Base-by-base conservation (phyloP, 2,888 invertebrate genomes). In the Tetranychus truncatus region DNA sequence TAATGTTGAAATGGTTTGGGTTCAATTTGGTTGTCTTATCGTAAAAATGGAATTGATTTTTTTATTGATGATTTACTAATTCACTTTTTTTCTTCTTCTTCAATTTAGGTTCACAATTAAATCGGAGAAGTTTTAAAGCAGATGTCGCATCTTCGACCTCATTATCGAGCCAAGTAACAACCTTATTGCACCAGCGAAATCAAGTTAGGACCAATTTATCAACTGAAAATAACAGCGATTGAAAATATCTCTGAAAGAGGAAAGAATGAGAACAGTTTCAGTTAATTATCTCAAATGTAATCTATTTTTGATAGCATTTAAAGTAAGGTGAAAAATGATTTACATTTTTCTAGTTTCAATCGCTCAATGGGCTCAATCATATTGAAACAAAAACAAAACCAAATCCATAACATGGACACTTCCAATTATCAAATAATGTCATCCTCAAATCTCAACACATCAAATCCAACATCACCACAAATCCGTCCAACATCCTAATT, bases 131-230 rank as follows among this genome's bases (percentile, higher is more conserved):
- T 6, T 3, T 3, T 55, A 55, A 55, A 55, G 3, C 55, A 15
- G 7, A 55, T 55, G 55, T 55, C 55, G 7, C 55, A 15, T 7
- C 55, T 9, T 55, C 15, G 55, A 6, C 15, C 55, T 55, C 55
- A 55, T 55, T 55, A 55, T 55, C 55, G 15, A 15, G 11, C 15
- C 55, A 55, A 55, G 55, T 55, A 55, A 15, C 55, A 55, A 15
- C 55, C 9, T 55, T 15, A 55, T 15, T 55, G 55, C 11, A 15
- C 6, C 55, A 55, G 7, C 55, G 55, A 55, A 55, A 55, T 55
- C 55, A 55, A 55, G 55, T 55, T 55, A 55, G 55, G 55, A 55
- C 55, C 55, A 55, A 55, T 55, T 55, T 55, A 55, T 55, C 55
- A 15, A 15, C 15, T 55, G 55, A 55, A 9, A 55, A 55, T 55